Evolutionary conservation across 2,888 invertebrate genomes (phyloP).

Genomic region (Seira musarum): DNA sequence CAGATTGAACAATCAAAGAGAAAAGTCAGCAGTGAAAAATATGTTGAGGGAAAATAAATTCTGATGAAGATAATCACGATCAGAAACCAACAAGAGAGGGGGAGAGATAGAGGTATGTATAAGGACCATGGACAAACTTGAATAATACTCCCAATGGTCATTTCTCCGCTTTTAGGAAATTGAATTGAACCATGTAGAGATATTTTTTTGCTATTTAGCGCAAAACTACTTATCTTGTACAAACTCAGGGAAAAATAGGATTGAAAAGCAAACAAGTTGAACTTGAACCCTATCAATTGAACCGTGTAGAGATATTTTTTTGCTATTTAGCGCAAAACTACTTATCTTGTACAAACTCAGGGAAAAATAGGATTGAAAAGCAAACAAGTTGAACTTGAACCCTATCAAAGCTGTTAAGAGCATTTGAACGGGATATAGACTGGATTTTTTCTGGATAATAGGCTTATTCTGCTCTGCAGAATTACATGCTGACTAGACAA

Average conservation of each 20-base stretch:
- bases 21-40: slow-evolving; percentile 29
- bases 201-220: slow-evolving; percentile 9
- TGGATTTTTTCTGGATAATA: slow-evolving; percentile 13
- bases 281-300: slow-evolving; percentile 47
- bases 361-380: slow-evolving; percentile 19
- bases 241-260: slow-evolving; percentile 14
- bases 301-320: background rate
- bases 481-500: slow-evolving; percentile 19
- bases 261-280: slow-evolving; percentile 31
- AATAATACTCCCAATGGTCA: background rate
- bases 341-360: slow-evolving; percentile 14
- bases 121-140: background rate
- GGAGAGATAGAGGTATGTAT: background rate
- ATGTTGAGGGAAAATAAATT: slow-evolving; percentile 25
- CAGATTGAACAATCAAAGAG: slow-evolving; percentile 15
- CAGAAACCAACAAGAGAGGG: background rate
- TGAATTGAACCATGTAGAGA: slow-evolving; percentile 7
- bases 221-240: slow-evolving; percentile 13
- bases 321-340: slow-evolving; percentile 15
- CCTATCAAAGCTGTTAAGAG: slow-evolving; percentile 37
- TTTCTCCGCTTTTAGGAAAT: slow-evolving; percentile 14
- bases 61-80: slow-evolving; percentile 23
- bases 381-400: slow-evolving; percentile 45
- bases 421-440: slow-evolving; percentile 13
- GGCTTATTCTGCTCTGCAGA: slow-evolving; percentile 17